Percentiles rank a stretch among this genome's conserved stretches.
phyloP scores from a whole-genome alignment of 2,113 vertebrate genomes.

The Boleophthalmus pectinirostris region DNA sequence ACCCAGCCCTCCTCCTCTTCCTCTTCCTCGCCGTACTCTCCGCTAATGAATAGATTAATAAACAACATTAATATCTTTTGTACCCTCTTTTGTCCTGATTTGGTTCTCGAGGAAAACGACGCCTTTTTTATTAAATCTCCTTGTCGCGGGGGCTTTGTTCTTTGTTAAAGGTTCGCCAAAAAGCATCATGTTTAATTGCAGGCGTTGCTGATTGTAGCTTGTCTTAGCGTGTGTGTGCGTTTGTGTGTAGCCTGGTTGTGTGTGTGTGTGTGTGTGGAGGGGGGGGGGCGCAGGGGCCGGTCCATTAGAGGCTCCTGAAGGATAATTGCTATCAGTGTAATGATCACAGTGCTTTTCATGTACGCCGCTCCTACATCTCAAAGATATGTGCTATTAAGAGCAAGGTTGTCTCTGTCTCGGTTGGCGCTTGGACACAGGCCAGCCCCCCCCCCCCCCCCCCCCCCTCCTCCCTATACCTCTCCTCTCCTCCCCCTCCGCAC shows the following conservation, averaged over 20 bases:
- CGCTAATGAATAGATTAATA: conserved; percentile 69
- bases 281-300: conserved; percentile 35
- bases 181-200: conserved; percentile 70
- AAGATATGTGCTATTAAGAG: conserved; percentile 73
- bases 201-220: conserved; percentile 66
- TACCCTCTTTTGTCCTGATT: conserved; percentile 43
- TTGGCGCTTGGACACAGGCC: conserved; percentile 68
- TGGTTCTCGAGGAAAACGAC: conserved; percentile 43
- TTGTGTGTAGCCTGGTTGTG: conserved; percentile 16
- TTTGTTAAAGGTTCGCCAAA: conserved; percentile 62
- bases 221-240: conserved; percentile 32
- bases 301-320: conserved; percentile 73
- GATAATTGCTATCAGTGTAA: conserved; percentile 79
- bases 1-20: too few species aligned
- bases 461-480: neutral
- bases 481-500: conserved; percentile 1
- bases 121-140: conserved; percentile 61
- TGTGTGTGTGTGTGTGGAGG: neutral
- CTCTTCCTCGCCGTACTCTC: neutral
- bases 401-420: conserved; percentile 73
- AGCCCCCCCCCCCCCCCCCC: conserved; percentile 15
- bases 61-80: conserved; percentile 67
- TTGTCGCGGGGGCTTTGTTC: conserved; percentile 65
- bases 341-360: conserved; percentile 75
- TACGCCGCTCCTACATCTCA: conserved; percentile 67